A percentile compares a stretch with the other conserved stretches of the same genome.
phyloP scores from a whole-genome alignment of 2,113 vertebrate species.

The Ovis canadensis region DNA sequence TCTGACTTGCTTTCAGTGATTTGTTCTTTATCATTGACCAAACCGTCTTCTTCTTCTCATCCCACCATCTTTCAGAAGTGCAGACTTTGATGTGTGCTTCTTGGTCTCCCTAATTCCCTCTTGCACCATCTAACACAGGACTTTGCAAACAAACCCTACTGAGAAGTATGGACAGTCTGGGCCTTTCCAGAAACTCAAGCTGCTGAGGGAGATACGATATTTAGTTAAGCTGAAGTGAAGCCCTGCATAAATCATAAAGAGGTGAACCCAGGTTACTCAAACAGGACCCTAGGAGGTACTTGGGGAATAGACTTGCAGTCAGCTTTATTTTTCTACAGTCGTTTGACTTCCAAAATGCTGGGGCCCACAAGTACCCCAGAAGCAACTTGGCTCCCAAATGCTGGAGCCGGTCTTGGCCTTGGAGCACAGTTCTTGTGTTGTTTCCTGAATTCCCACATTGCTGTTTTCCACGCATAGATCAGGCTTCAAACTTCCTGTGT shows the following conservation, averaged over 20 bases:
- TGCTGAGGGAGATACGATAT: constrained; percentile 56
- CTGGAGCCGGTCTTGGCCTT: constrained; percentile 56
- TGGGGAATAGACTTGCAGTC: constrained; percentile 56
- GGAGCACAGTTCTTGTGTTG: constrained; percentile 48
- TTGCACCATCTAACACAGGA: constrained; percentile 24
- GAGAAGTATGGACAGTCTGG: constrained; percentile 25
- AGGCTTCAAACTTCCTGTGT: constrained; percentile 65
- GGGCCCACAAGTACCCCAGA: constrained; percentile 11
- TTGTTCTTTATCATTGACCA: constrained; percentile 29
- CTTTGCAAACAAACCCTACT: constrained; percentile 48
- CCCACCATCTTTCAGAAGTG: background rate
- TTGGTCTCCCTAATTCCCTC: background rate
- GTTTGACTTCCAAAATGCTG: constrained; percentile 54
- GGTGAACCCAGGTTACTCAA: constrained; percentile 58
- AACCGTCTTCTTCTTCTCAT: background rate
- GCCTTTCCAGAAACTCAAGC: constrained; percentile 57
- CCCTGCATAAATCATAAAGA: constrained; percentile 63
- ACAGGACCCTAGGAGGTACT: constrained; percentile 48
- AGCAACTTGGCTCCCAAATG: constrained; percentile 60
- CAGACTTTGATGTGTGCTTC: constrained; percentile 11
- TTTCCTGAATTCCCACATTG: constrained; percentile 66
- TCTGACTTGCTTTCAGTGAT: constrained; percentile 2
- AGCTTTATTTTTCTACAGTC: constrained; percentile 61
- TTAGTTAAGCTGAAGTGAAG: constrained; percentile 62
- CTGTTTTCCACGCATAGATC: constrained; percentile 63